Evolutionary conservation across 2,797 vertebrate species (phyloP), one percentile per base, ranked within the genome.

Genomic region (Momotus momota): DNA sequence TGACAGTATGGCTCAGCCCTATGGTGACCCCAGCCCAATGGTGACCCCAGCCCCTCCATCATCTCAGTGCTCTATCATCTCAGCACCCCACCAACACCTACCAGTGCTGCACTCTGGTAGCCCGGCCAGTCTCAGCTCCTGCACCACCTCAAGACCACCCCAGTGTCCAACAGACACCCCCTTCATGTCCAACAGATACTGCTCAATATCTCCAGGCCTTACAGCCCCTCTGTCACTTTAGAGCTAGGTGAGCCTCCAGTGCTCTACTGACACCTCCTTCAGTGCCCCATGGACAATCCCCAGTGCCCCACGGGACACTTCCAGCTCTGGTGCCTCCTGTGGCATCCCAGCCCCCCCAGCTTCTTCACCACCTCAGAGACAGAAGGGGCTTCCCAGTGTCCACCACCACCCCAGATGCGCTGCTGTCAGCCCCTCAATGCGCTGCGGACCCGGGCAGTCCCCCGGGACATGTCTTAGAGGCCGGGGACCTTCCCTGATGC

Each of bases 391-490:
- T 33, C 35, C 38, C 48, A 25, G 49, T 26, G 49, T 12, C 15
- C 18, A 8, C n/a, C 55, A 6, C 14, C 38, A 19, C n/a, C 23
- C n/a, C 38, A 3, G 11, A 20, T 19, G 13, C 31, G 31, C 58
- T 18, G 3, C 23, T 33, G 54, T 6, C 71, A 25, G 16, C 26
- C 27, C 33, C 20, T 10, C 27, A 7, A 4, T 14, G 62, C 25
- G 33, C 60, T 2, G 11, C 3, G 6, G 15, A 4, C 7, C 31
- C 67, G n/a, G 12, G 12, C 33, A 17, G 51, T 19, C 38, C 38
- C 10, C 0, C 6, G 1, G 65, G 35, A 46, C 14, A 0, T 29
- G 20, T 35, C 21, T 46, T 26, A 19, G 12, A 12, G 15, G 12
- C 19, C 4, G 0, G 8, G 38, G 49, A 16, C 25, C 29, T 7